Evolutionary conservation across 1,140 invertebrate species (phyloP), one percentile per base, ranked within the genome.

Genomic region (Eupristina koningsbergeri): DNA sequence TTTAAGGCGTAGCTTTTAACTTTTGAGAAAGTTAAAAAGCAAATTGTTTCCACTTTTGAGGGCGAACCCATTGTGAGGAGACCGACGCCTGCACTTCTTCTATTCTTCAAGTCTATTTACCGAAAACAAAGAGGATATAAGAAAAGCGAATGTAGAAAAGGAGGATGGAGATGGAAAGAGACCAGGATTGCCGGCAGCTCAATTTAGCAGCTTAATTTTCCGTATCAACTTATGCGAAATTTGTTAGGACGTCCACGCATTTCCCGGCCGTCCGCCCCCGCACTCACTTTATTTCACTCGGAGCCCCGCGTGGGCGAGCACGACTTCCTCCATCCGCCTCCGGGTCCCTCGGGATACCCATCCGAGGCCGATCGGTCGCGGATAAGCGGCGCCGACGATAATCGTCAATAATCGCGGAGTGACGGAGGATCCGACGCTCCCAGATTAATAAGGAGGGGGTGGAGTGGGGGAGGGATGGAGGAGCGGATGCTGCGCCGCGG

Each of bases 371-470:
- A 76, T 76, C 47, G 50, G 29, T 15, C n/a, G n/a, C 29, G 15
- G 31, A 67, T 34, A 58, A 58, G 19, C 53, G 45, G 29, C 73
- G 50, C 45, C 45, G 47, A 11, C 74, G 47, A 76, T 77, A 77
- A 63, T 77, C 58, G 75, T 63, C 34, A 77, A 77, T 77, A 77
- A 77, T 77, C 75, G 58, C 22, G 19, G 36, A 61, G 58, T 11
- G 75, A 22, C 58, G 75, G 74, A 31, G 63, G 6, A 22, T 29
- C 22, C 5, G 29, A 45, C 41, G 39, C 1, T n/a, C 15, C 22
- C 22, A 11, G n/a, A 74, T 45, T 47, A 47, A 74, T 74, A 29
- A 74, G 41, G 1, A 74, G 71, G 17, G 11, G 36, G 69, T 34
- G 69, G 6, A n/a, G n/a, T n/a, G n/a, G n/a, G n/a, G n/a, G n/a